Conservation (phyloP, 1,140 invertebrate genomes). For the Brachionus angularis region DNA sequence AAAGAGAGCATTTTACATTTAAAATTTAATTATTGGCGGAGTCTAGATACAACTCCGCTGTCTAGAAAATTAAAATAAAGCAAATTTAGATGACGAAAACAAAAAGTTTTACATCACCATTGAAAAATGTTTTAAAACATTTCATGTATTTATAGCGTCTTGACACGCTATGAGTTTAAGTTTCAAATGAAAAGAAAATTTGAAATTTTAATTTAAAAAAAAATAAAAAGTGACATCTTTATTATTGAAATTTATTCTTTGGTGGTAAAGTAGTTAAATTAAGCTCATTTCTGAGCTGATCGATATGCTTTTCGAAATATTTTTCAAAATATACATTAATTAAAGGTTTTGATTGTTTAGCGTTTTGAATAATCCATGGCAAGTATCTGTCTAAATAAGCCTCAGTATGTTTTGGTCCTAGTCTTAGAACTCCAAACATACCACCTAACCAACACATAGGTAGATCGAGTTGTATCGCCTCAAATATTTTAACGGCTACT, state of each 20-base stretch:
- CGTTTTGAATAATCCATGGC: slow-evolving; percentile 81
- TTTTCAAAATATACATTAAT: slow-evolving; percentile 85
- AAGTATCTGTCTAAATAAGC: slow-evolving; percentile 74
- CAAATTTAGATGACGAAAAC: slow-evolving; percentile 40
- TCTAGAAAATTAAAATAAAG: slow-evolving; percentile 44
- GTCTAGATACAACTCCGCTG: slow-evolving; percentile 25
- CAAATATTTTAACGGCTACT: slow-evolving; percentile 93
- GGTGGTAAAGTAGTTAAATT: slow-evolving; percentile 45
- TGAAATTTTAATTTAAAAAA: slow-evolving; percentile 10
- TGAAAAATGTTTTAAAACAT: neutral
- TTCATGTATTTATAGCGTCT: slow-evolving; percentile 28
- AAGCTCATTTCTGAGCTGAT: slow-evolving; percentile 67
- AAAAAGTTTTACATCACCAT: slow-evolving; percentile 16
- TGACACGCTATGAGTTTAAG: slow-evolving; percentile 28
- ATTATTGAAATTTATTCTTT: neutral
- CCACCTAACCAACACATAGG: slow-evolving; percentile 59
- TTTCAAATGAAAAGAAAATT: neutral
- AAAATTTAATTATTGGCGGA: slow-evolving; percentile 1
- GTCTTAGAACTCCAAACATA: slow-evolving; percentile 56
- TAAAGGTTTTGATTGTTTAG: slow-evolving; percentile 69
- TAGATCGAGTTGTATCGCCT: slow-evolving; percentile 69
- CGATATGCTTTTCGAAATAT: slow-evolving; percentile 80
- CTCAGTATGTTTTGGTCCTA: slow-evolving; percentile 72
- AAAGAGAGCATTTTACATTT: neutral
- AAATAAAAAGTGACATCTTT: slow-evolving; percentile 18